These are phyloP conservation scores for Drusus annulatus DNA, from an alignment of 1,140 invertebrate genomes.

Conservation along the genomic window DNA sequence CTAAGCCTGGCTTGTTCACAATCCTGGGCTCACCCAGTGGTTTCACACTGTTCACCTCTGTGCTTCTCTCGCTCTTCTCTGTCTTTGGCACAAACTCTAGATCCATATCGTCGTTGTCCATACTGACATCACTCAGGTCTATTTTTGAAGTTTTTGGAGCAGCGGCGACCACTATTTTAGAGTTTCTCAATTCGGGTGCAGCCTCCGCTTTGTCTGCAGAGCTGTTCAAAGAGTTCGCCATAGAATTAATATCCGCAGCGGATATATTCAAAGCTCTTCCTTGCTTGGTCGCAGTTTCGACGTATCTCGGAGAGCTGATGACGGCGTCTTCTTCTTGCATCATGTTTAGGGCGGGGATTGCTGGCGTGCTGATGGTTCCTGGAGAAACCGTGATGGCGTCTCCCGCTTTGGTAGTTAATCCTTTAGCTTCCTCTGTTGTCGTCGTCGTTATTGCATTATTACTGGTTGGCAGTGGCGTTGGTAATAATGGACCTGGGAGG, in stretches of 20 bases:
- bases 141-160: constrained; percentile 61
- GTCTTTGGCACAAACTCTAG: constrained; percentile 47
- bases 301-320: constrained; percentile 19
- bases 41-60: constrained; percentile 54
- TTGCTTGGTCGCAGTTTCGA: constrained; percentile 43
- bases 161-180: neutral
- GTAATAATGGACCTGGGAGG: constrained; percentile 44
- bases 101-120: constrained; percentile 76
- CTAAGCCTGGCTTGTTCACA: constrained; percentile 50
- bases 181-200: no score
- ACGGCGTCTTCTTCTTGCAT: constrained; percentile 39
- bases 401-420: constrained; percentile 20
- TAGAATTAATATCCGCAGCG: constrained; percentile 30
- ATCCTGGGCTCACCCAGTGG: constrained; percentile 45
- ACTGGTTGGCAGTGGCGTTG: constrained; percentile 38
- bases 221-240: constrained; percentile 41
- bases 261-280: constrained; percentile 53
- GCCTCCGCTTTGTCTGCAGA: constrained; percentile 9
- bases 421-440: constrained; percentile 13
- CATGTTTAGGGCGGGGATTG: constrained; percentile 37
- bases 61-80: constrained; percentile 46
- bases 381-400: constrained; percentile 32
- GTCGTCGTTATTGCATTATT: neutral
- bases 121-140: constrained; percentile 79
- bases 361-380: neutral